Base-by-base conservation (phyloP, 2,797 vertebrate genomes). In the Girardinus metallicus region DNA sequence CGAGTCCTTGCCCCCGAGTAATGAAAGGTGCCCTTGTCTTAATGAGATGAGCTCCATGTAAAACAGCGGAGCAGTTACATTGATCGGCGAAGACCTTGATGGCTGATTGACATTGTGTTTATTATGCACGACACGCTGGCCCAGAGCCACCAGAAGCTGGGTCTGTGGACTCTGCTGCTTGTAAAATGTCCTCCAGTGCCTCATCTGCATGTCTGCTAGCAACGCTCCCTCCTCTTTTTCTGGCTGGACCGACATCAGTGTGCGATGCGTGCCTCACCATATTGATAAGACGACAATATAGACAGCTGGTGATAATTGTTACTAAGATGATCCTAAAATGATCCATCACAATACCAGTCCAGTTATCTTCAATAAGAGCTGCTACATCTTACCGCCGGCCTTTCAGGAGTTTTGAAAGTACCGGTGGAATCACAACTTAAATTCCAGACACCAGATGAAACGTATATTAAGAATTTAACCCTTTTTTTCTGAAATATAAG, bases 121-220 rank as follows among this genome's bases (percentile, higher is more conserved):
- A 94, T 95, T 93, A 94, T 94, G 92, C 91, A 92, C 93, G 92
- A 94, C 93, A 93, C 91, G 86, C 88, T 93, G 93, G 90, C 92
- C 86, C 84, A 87, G 85, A 94, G 93, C 93, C 91, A 89, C 87
- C 55, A 74, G 74, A 91, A 87, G 86, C 92, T 80, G 85, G 89
- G 83, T 89, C 83, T 64, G 79, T 87, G 86, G 90, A 86, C 82
- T 86, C 85, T 86, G 80, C 83, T 89, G 84, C 91, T 93, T 81
- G 82, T 75, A 84, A 90, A 91, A 89, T 88, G 91, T 92, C 90
- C 92, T 93, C 46, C 88, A 90, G 90, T 87, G 86, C 87, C 89
- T 94, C 92, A 92, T 94, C 90, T 93, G 89, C 92, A 91, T 93
- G 89, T 92, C 91, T 76, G 80, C 89, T 55, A 88, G 87, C 89